Conservation (phyloP, 2,113 vertebrate genomes). For the Nipponia nippon region DNA sequence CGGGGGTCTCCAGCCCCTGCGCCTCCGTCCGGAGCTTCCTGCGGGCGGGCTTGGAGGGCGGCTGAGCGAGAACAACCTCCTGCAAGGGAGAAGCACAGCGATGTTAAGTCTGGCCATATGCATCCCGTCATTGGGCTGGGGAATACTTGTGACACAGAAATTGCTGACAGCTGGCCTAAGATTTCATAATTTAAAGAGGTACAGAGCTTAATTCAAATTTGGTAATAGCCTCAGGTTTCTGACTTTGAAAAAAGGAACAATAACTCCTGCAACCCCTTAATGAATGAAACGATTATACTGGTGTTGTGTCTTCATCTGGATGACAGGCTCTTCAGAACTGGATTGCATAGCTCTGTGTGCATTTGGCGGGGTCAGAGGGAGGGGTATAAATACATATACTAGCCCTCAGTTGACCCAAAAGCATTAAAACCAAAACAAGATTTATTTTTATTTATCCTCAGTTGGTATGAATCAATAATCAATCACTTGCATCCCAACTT, state of each 20-base stretch:
- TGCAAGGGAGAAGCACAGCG: constrained; percentile 57
- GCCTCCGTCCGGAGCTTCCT: constrained; percentile 85
- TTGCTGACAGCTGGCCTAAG: constrained; percentile 11
- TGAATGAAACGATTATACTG: background rate
- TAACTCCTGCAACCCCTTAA: background rate
- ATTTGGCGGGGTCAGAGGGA: fast-evolving
- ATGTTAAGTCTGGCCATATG: background rate
- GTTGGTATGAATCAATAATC: background rate
- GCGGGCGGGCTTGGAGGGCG: constrained; percentile 87
- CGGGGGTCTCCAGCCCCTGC: constrained; percentile 79
- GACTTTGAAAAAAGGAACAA: background rate
- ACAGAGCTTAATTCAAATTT: background rate
- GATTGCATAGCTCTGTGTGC: background rate
- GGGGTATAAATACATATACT: background rate
- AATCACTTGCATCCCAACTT: background rate
- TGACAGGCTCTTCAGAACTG: background rate
- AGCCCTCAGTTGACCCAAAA: background rate
- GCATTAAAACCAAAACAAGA: background rate
- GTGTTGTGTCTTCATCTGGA: background rate
- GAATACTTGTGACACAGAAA: background rate
- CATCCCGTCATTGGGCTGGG: background rate
- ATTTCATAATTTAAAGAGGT: background rate
- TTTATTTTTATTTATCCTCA: background rate
- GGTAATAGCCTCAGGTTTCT: constrained; percentile 13
- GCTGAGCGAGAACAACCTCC: constrained; percentile 80